Evolutionary conservation across 2,888 invertebrate species (phyloP).

Genomic region (Drosophila meridionalis): DNA sequence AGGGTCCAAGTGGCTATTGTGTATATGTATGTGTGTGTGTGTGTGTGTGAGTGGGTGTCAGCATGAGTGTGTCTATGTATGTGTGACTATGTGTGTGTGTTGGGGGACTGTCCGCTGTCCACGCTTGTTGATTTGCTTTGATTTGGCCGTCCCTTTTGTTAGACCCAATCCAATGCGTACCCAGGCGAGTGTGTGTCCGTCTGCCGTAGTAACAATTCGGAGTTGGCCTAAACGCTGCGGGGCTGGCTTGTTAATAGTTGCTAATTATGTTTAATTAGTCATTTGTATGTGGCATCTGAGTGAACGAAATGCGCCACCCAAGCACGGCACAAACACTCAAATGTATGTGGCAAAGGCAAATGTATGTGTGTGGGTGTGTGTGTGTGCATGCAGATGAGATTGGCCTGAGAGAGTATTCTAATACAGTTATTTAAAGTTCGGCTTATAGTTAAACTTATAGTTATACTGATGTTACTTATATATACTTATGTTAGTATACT

Average conservation of each 20-base stretch:
- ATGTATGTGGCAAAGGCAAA: background rate
- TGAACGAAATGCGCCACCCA: constrained; percentile 17
- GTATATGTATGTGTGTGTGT: constrained; percentile 5
- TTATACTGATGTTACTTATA: too few relatives aligned
- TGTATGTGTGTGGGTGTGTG: too few relatives aligned
- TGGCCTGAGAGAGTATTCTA: background rate
- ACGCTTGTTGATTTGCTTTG: constrained; percentile 76
- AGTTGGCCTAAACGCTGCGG: constrained; percentile 28
- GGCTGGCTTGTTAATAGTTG: constrained; percentile 64
- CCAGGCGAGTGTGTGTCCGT: constrained; percentile 61
- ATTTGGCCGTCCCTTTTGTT: constrained; percentile 59
- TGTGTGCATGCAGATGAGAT: background rate
- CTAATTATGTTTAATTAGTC: constrained; percentile 81
- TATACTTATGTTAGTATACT: background rate
- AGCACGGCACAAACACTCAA: constrained; percentile 2
- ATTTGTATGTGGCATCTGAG: constrained; percentile 46
- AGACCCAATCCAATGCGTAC: constrained; percentile 30
- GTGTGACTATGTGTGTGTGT: constrained; percentile 12
- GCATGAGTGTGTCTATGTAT: constrained; percentile 1
- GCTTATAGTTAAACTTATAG: background rate
- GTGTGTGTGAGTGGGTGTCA: constrained; percentile 3
- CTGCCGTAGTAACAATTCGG: constrained; percentile 59
- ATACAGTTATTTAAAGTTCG: too few relatives aligned
- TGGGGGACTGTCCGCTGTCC: constrained; percentile 1
- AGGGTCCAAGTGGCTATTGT: constrained; percentile 64